These are phyloP conservation scores for Mormyrops boulengeri DNA, from an alignment of 2,797 vertebrate genomes.

Conservation along the genomic window DNA sequence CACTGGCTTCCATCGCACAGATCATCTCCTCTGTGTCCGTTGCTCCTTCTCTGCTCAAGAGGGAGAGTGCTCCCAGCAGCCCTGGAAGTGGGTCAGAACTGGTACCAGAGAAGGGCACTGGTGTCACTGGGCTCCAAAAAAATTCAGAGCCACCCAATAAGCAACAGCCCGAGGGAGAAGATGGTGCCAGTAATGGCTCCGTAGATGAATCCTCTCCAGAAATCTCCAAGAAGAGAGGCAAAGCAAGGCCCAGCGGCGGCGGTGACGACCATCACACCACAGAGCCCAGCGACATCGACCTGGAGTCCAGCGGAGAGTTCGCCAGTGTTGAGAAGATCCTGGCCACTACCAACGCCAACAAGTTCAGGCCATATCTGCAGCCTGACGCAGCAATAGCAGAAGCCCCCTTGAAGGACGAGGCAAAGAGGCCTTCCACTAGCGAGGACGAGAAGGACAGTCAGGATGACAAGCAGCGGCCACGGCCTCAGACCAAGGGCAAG, in stretches of 20 bases:
- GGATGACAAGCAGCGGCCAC: conserved; percentile 53
- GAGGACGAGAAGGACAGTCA: conserved; percentile 66
- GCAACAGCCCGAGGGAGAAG: background rate
- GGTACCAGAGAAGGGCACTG: background rate
- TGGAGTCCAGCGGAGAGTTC: conserved; percentile 96
- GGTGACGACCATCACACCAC: conserved; percentile 28
- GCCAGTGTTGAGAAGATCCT: conserved; percentile 96
- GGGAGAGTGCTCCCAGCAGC: conserved; percentile 20
- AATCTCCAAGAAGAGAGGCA: conserved; percentile 54
- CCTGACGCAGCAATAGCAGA: conserved; percentile 57
- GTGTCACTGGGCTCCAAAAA: background rate
- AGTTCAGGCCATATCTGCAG: conserved; percentile 89
- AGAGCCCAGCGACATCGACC: conserved; percentile 56
- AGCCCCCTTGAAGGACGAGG: conserved; percentile 58
- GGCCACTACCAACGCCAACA: conserved; percentile 87
- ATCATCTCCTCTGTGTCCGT: conserved; percentile 95
- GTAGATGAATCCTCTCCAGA: conserved; percentile 35
- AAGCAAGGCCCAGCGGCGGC: background rate
- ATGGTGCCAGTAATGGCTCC: background rate
- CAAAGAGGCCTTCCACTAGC: conserved; percentile 49
- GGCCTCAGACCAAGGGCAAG: conserved; percentile 66
- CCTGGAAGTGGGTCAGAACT: background rate
- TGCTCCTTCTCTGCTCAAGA: conserved; percentile 77
- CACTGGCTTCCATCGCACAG: conserved; percentile 91
- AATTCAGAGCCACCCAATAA: background rate